Evolutionary conservation across 2,113 vertebrate species (phyloP), one percentile per base, ranked within the genome.

Genomic region (Tragulus kanchil): DNA sequence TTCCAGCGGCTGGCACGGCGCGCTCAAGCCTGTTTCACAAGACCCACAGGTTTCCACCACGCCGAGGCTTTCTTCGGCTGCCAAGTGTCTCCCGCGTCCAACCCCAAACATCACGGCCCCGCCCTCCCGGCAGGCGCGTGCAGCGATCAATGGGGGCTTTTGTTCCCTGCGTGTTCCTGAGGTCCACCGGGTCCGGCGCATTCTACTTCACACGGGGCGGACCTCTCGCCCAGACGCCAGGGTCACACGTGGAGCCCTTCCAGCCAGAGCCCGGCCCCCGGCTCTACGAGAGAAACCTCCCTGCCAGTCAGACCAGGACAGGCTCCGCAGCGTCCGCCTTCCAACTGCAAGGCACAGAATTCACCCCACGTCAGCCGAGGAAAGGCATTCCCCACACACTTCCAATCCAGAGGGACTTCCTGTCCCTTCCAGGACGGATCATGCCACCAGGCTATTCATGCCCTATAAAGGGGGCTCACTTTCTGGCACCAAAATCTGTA

Each of bases 1-100:
- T 78, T 54, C 42, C 0, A 3, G n/a, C 13, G 7, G 58, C 79
- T 65, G 45, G 65, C 71, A 10, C 7, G n/a, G 65, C 5, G 58
- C 90, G 36, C 48, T 25, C 88, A 90, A 97, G 92, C 85, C 85
- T 2, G 83, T 87, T 93, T 71, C 93, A 78, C 90, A 83, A 91
- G 96, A 42, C 6, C 36, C 36, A 3, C 48, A 86, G 48, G 91
- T 61, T 78, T 92, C 94, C 16, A 50, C 56, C 50, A 21, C n/a
- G 56, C 75, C 0, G 5, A 62, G 73, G 92, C 97, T 82, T 71
- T 82, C 91, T 82, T 71, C 62, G 36, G 61, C 61, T 77, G 93
- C 96, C 94, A 93, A 89, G 67, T 23, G 59, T 62, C 65, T 59
- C 83, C 21, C 59, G 9, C 1, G 26, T 15, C 93, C 95, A 90